These are phyloP conservation scores for Genyomyrus donnyi DNA, from an alignment of 2,113 vertebrate genomes.

Conservation along the genomic window DNA sequence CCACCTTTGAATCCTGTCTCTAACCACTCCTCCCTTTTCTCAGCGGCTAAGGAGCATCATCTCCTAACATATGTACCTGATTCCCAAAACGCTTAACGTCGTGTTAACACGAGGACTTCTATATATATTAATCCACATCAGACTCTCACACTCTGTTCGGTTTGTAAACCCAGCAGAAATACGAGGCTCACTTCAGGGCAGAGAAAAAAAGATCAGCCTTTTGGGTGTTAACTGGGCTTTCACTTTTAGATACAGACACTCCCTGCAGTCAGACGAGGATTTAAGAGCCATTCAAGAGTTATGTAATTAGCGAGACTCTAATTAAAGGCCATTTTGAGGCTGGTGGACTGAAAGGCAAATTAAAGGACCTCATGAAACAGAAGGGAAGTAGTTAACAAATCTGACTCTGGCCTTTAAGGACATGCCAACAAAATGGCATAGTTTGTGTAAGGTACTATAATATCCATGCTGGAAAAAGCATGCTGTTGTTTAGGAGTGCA, in stretches of 20 bases:
- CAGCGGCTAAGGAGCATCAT: not conserved
- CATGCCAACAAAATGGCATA: constrained; percentile 30
- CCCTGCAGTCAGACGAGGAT: constrained; percentile 37
- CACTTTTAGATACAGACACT: constrained; percentile 45
- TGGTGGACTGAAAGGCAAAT: constrained; percentile 50
- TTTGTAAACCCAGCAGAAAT: not conserved
- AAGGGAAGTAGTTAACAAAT: constrained; percentile 58
- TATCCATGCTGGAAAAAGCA: constrained; percentile 14
- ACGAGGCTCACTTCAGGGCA: not conserved
- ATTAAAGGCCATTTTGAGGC: constrained; percentile 53
- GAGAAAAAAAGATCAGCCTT: constrained; percentile 32
- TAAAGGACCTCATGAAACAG: constrained; percentile 54
- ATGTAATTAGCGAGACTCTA: constrained; percentile 57
- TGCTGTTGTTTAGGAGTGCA: constrained; percentile 8
- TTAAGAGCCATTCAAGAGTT: constrained; percentile 46
- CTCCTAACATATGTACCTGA: not conserved
- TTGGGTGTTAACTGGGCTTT: constrained; percentile 53
- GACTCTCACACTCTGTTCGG: not conserved
- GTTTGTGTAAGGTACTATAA: constrained; percentile 33
- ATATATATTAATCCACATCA: constrained; percentile 8
- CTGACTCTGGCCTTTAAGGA: constrained; percentile 37
- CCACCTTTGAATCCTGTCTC: not conserved
- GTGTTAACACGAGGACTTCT: not conserved
- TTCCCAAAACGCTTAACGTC: not conserved
- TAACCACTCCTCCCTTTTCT: not conserved